phyloP scores from a whole-genome alignment of 2,113 vertebrate genomes.

The Engystomops pustulosus region DNA sequence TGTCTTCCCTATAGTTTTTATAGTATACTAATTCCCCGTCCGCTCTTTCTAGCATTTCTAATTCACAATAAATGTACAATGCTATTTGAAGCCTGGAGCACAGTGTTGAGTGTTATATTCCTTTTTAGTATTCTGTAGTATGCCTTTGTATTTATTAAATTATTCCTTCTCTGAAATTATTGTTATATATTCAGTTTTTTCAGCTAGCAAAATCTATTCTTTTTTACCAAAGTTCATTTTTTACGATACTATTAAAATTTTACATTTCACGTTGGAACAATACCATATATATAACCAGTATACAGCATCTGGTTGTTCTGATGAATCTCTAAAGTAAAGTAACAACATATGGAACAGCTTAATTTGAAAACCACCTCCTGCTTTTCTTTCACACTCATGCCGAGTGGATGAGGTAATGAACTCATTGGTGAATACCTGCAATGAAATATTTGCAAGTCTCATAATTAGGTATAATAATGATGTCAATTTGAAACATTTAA shows the following conservation, averaged over 20 bases:
- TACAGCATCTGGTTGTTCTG: conserved; percentile 49
- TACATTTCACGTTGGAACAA: conserved; percentile 35
- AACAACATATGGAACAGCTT: conserved; percentile 54
- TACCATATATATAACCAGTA: conserved; percentile 38
- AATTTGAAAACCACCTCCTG: conserved; percentile 55
- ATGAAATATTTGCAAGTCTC: conserved; percentile 48
- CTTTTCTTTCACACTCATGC: conserved; percentile 52
- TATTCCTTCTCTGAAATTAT: not conserved
- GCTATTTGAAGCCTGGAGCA: not conserved
- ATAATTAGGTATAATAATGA: conserved; percentile 52
- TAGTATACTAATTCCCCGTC: not conserved
- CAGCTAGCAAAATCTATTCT: not conserved
- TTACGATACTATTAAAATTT: conserved; percentile 48
- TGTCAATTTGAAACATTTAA: conserved; percentile 23
- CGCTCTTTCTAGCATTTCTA: not conserved
- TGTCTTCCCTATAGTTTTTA: not conserved
- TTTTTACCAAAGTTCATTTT: conserved; percentile 14
- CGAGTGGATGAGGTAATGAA: conserved; percentile 50
- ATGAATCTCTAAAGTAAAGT: conserved; percentile 53
- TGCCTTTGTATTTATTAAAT: not conserved
- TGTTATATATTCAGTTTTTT: not conserved
- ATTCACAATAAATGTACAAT: not conserved
- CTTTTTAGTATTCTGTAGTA: not conserved
- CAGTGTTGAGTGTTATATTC: not conserved
- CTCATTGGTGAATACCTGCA: conserved; percentile 47